Base-by-base conservation (phyloP, 2,888 invertebrate genomes). In the Himalopsyche anomala region DNA sequence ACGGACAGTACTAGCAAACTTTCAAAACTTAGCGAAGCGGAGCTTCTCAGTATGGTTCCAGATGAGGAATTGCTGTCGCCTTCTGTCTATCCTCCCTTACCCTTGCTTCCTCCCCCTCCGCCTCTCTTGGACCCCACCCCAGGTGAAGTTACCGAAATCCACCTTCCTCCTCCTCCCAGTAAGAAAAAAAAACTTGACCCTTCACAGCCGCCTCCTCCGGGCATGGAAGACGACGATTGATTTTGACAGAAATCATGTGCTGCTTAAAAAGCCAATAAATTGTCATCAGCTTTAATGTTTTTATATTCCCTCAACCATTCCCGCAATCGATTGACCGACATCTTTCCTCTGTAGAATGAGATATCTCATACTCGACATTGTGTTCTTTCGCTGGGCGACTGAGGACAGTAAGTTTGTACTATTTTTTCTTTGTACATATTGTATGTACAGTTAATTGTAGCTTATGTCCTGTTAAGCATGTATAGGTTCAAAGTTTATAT, bases 41-140 rank as follows among this genome's bases (percentile, higher is more conserved):
- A 92, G 90, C 91, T 92, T 89, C 91, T 92, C 89, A 91, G 91
- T 88, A 91, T 92, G 91, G 92, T 92, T 88, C 92, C 92, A 38
- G 92, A 92, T 89, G 90, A 91, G 89, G 89, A 86, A 74, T 55
- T 85, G 45, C 38, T 85, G 38, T 55, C 55, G 51, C 84, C 84
- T 9, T 51, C 51, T 55, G 84, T 85, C 19, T 88, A 82, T 55
- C 88, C 88, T 17, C 88, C 88, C 12, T 45, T 88, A 11, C 87
- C 87, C 8, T 28, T 81, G 2, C 42, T 45, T 5, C 84, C 84
- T 36, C 84, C 86, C 4, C 81, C 51, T 40, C 56, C 79, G 8
- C 56, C 51, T 28, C 62, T 62, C 19, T 62, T 6, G 19, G 62
- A 62, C 0, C 19, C 62, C 62, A 15, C 69, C 80, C 8, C 62